Base-by-base conservation (phyloP, 2,888 invertebrate genomes). In the Drosophila ezoana region DNA sequence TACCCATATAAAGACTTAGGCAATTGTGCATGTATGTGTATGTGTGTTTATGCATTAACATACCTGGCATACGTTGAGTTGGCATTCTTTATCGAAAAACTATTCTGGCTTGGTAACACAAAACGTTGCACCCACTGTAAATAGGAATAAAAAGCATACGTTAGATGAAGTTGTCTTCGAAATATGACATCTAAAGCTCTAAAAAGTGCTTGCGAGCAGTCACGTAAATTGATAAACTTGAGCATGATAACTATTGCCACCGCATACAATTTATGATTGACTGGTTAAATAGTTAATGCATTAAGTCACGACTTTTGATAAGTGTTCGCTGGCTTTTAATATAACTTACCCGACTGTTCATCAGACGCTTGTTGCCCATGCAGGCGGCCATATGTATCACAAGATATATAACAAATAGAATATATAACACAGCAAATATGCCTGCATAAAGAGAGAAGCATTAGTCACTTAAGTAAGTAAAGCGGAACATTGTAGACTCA, bases 351-450 rank as follows among this genome's bases (percentile, higher is more conserved):
- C 91, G 90, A 85, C 93, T 93, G 63, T 93, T 93, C 63, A 93
- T 91, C 33, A 95, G 91, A 66, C 91, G 91, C 40, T 93, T 93
- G 68, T 93, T 94, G 44, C 95, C 95, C 95, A 95, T 95, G 64
- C 94, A 94, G 48, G 95, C 93, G 48, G 94, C 93, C 94, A 95
- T 95, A 89, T 96, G 95, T 89, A 96, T 93, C 72, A 95, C 94
- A 89, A 97, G 93, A 91, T 97, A 97, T 10, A 94, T 76, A 83
- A 96, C 95, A 91, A 97, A 96, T 2, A 94, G 72, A 44, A 97
- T 91, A 92, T 97, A 97, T 33, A 95, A 89, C 52, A 94, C 81
- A 9, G 95, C 94, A 79, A 95, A 94, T 45, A 96, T 81, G 20
- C 93, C 92, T 92, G 79, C 11, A 9, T 8, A 23, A 54, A 51